Conservation (phyloP, 2,113 vertebrate genomes). For the Connochaetes taurinus region DNA sequence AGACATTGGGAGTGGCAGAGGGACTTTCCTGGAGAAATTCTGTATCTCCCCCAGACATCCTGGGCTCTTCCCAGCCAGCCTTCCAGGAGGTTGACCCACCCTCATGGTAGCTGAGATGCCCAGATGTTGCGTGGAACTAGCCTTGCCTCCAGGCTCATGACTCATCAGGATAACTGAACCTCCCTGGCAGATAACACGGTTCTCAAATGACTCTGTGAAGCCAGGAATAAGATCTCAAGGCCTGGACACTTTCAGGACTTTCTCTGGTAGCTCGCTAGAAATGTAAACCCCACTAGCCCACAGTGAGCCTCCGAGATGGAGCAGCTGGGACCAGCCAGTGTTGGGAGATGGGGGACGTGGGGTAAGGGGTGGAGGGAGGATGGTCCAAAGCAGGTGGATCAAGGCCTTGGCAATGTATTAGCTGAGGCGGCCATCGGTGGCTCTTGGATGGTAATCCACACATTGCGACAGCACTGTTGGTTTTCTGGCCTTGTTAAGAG, state of each 20-base stretch:
- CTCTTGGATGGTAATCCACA: not conserved
- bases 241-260: not conserved
- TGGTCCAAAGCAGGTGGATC: not conserved
- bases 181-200: not conserved
- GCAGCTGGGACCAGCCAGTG: not conserved
- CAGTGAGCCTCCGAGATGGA: not conserved
- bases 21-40: slow-evolving; percentile 45
- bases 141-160: not conserved
- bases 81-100: not conserved
- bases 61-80: not conserved
- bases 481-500: not conserved
- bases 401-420: not conserved
- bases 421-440: not conserved
- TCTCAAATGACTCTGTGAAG: not conserved
- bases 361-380: not conserved
- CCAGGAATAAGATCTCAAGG: not conserved
- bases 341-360: not conserved
- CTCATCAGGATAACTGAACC: slow-evolving; percentile 29
- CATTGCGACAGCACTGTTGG: not conserved
- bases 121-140: not conserved
- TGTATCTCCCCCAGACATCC: not conserved
- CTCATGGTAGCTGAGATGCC: not conserved
- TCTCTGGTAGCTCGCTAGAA: not conserved
- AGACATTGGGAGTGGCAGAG: not conserved
- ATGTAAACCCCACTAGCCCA: not conserved